A percentile compares a stretch with the other conserved stretches of the same genome.
phyloP scores from a whole-genome alignment of 2,888 invertebrate species.

The Lacanobia oleracea region DNA sequence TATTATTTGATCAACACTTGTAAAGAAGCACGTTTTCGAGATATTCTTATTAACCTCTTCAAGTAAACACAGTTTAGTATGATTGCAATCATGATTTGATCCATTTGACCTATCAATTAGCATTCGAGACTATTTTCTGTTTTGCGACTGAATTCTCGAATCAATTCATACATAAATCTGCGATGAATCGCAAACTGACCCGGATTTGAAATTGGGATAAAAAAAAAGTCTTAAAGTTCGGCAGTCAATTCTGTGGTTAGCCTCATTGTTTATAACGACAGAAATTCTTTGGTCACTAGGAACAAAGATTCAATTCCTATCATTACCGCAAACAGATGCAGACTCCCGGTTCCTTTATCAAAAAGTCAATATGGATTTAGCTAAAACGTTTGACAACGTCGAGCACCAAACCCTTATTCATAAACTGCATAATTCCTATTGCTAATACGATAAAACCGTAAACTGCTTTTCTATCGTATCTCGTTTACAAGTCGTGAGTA shows the following conservation, averaged over 20 bases:
- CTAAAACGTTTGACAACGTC: slow-evolving; percentile 42
- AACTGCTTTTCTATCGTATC: slow-evolving; percentile 51
- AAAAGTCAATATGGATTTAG: slow-evolving; percentile 16
- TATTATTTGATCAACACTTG: slow-evolving; percentile 42
- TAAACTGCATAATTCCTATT: slow-evolving; percentile 45
- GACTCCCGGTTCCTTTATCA: background rate
- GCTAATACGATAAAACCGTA: slow-evolving; percentile 40
- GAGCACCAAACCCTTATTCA: slow-evolving; percentile 53
- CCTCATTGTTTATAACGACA: background rate
- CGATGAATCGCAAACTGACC: background rate
- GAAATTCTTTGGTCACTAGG: background rate
- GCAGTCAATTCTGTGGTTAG: background rate
- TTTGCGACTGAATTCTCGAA: slow-evolving; percentile 7
- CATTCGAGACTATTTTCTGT: slow-evolving; percentile 14
- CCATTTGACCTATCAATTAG: slow-evolving; percentile 46
- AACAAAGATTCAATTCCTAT: background rate
- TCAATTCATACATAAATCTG: background rate
- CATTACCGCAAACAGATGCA: background rate
- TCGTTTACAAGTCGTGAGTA: slow-evolving; percentile 62
- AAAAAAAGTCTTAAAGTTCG: background rate
- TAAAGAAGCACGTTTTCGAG: slow-evolving; percentile 32
- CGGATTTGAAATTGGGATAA: background rate
- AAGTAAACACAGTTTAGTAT: slow-evolving; percentile 11
- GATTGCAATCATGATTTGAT: slow-evolving; percentile 50
- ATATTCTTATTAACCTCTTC: slow-evolving; percentile 42